Base-by-base conservation (phyloP, 2,113 vertebrate species). In the Gobiocypris rarus region DNA sequence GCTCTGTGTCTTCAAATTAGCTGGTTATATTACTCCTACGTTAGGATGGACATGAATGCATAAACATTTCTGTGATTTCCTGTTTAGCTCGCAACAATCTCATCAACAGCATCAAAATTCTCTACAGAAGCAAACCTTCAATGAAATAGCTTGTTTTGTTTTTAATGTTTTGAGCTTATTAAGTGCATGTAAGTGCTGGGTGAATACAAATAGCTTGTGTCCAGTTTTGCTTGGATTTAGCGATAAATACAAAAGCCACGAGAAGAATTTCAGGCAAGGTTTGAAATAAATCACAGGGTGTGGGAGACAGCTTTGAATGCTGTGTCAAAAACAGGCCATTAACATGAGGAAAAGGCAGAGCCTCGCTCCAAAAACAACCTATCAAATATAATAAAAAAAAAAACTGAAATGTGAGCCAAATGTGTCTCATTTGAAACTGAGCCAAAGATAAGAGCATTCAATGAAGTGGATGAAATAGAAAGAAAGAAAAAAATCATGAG, bases 361-460 rank as follows among this genome's bases (percentile, higher is more conserved):
- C 34, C 2, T 61, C n/a, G 11, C 14, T 78, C 24, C 54, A 81
- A 67, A 81, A 67, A 81, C 43, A 48, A 81, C 6, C 3, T n/a
- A n/a, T 0, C 58, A 79, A 48, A 79, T 48, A 15, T 63, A 24
- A 80, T 80, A 50, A 67, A 70, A 45, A 31, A n/a, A 31, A 31
- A 28, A 52, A 70, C 38, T 24, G 52, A 69, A 79, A 73, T 45
- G 17, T 4, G 67, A 81, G 63, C 19, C 79, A 38, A 65, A 80
- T 70, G 43, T 6, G 3, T 19, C 45, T 14, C 24, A 56, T 85
- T 28, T 61, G 58, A 76, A 78, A 24, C 50, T 10, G 52, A 54
- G 63, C 15, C 26, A 38, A 43, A 67, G 43, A 75, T 48, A 79
- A 85, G 76, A 50, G 54, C 1, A 4, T 74, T 69, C 28, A 56